These are phyloP conservation scores for Calypte anna DNA, from an alignment of 2,113 vertebrate genomes.

Conservation along the genomic window DNA sequence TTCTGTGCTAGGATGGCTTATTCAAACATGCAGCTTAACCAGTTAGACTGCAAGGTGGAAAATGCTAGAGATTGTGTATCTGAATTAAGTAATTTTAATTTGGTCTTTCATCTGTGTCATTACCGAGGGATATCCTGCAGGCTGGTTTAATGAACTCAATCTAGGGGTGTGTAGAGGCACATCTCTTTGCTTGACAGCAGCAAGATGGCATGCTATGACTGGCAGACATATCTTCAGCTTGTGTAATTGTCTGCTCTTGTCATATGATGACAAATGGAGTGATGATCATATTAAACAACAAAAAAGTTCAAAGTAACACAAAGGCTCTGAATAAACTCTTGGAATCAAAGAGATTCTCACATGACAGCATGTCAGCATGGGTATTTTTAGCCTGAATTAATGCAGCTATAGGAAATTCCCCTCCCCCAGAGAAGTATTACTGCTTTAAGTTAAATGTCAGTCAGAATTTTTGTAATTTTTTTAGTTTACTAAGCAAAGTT, in stretches of 20 bases:
- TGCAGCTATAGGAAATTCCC: slow-evolving; percentile 64
- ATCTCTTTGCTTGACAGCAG: slow-evolving; percentile 63
- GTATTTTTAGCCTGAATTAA: slow-evolving; percentile 70
- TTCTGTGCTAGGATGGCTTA: slow-evolving; percentile 54
- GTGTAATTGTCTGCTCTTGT: slow-evolving; percentile 56
- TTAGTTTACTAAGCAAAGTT: not conserved
- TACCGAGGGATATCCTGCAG: slow-evolving; percentile 51
- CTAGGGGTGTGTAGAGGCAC: slow-evolving; percentile 60
- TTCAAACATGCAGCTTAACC: slow-evolving; percentile 65
- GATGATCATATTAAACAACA: slow-evolving; percentile 69
- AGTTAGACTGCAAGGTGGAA: slow-evolving; percentile 69
- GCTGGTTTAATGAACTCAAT: slow-evolving; percentile 67
- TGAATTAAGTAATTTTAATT: slow-evolving; percentile 67
- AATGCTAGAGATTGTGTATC: slow-evolving; percentile 49
- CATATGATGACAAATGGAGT: slow-evolving; percentile 59
- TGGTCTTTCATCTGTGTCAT: slow-evolving; percentile 63
- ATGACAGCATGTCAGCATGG: slow-evolving; percentile 68
- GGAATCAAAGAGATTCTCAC: slow-evolving; percentile 66
- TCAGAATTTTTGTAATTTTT: slow-evolving; percentile 38
- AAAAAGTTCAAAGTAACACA: slow-evolving; percentile 70
- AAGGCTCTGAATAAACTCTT: slow-evolving; percentile 66
- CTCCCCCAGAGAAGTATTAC: slow-evolving; percentile 56
- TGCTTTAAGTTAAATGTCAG: slow-evolving; percentile 8
- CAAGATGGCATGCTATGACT: slow-evolving; percentile 66
- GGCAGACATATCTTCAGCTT: slow-evolving; percentile 65